Evolutionary conservation across 2,888 invertebrate species (phyloP).

Genomic region (Microdon myrmicae): DNA sequence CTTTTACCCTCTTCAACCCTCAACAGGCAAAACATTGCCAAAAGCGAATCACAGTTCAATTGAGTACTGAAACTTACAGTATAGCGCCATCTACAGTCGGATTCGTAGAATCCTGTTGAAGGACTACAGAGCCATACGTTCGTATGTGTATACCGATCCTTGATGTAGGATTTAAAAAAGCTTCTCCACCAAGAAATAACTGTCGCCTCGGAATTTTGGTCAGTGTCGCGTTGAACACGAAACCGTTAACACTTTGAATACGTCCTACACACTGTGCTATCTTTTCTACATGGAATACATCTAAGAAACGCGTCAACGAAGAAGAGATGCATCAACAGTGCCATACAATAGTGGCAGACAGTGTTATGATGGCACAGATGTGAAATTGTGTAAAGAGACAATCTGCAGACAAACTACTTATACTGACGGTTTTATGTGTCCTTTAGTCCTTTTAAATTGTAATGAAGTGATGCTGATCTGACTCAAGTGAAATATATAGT

Average conservation of each 20-base stretch:
- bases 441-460: too few species aligned
- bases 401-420: constrained; percentile 40
- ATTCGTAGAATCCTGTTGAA: not conserved
- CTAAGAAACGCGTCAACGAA: constrained; percentile 17
- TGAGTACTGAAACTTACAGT: not conserved
- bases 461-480: too few species aligned
- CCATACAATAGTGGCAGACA: constrained; percentile 17
- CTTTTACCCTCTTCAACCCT: too few species aligned
- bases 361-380: constrained; percentile 16
- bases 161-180: constrained; percentile 32
- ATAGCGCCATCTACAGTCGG: constrained; percentile 32
- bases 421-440: too few species aligned
- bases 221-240: constrained; percentile 58
- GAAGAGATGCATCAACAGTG: constrained; percentile 35
- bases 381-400: constrained; percentile 51
- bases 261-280: not conserved
- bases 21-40: constrained; percentile 18
- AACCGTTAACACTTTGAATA: constrained; percentile 54
- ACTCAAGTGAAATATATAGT: too few species aligned
- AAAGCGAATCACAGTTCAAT: constrained; percentile 7
- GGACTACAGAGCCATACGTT: constrained; percentile 13
- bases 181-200: constrained; percentile 43
- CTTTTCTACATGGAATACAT: too few species aligned
- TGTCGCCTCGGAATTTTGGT: constrained; percentile 40
- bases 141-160: constrained; percentile 25